Percentiles rank a stretch among this genome's conserved stretches.
These are phyloP conservation scores for Mesochorus sp. DNA, from an alignment of 2,888 invertebrate genomes.

Conservation along the genomic window DNA sequence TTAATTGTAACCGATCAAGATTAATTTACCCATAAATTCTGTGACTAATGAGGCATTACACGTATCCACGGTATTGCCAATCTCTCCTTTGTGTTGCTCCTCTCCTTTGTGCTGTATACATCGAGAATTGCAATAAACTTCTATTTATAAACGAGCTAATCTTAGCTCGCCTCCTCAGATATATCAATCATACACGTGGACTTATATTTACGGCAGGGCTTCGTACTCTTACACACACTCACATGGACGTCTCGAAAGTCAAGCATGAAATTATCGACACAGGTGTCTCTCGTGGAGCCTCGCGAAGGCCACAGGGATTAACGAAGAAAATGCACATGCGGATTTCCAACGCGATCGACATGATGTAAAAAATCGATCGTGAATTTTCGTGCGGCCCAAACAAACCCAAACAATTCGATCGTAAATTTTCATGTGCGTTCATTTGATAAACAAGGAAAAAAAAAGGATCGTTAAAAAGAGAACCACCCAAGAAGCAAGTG, in stretches of 20 bases:
- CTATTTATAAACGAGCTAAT: constrained; percentile 31
- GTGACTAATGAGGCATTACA: not conserved
- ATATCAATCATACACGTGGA: constrained; percentile 34
- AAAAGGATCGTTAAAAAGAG: too few relatives aligned
- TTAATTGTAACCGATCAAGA: not conserved
- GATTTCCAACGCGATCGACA: too few relatives aligned
- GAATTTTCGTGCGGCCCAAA: too few relatives aligned
- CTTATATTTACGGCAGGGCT: not conserved
- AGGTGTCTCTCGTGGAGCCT: too few relatives aligned
- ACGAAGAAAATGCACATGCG: too few relatives aligned
- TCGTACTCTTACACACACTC: not conserved
- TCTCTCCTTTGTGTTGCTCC: not conserved
- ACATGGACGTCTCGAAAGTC: not conserved
- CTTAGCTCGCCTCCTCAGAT: constrained; percentile 20
- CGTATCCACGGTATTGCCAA: too few relatives aligned
- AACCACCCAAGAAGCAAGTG: constrained; percentile 8
- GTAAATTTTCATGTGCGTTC: too few relatives aligned
- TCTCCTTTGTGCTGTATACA: not conserved
- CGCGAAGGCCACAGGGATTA: too few relatives aligned
- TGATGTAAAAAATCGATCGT: too few relatives aligned
- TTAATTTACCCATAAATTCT: not conserved
- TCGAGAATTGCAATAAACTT: constrained; percentile 23
- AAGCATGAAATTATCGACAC: not conserved
- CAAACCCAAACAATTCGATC: too few relatives aligned
- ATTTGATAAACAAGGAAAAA: too few relatives aligned